These are phyloP conservation scores for Vanessa atalanta DNA, from an alignment of 1,140 invertebrate genomes.

Conservation along the genomic window DNA sequence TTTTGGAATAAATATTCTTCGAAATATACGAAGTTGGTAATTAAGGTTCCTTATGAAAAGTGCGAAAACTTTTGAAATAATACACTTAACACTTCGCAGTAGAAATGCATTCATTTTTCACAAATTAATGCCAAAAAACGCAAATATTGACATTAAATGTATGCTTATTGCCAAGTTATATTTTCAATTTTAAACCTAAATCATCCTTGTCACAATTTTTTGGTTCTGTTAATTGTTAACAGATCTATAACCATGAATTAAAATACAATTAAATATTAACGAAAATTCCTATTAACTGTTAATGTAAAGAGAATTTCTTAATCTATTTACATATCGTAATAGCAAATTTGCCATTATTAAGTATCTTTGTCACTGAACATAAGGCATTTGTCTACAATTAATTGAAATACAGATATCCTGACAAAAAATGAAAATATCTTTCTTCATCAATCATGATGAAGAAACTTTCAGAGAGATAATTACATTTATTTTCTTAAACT, in stretches of 20 bases:
- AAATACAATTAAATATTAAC: not conserved
- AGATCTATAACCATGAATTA: not conserved
- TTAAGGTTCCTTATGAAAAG: conserved; percentile 73
- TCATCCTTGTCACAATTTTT: not conserved
- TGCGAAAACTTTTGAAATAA: conserved; percentile 14
- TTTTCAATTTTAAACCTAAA: conserved; percentile 3
- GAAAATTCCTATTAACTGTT: too few species aligned
- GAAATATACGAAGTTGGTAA: conserved; percentile 70
- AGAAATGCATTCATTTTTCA: not conserved
- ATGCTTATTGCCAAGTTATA: conserved; percentile 8
- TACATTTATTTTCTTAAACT: too few species aligned
- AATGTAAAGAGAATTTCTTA: too few species aligned
- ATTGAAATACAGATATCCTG: too few species aligned
- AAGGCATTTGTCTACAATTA: too few species aligned
- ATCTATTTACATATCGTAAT: too few species aligned
- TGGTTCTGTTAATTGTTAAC: not conserved
- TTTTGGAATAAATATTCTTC: conserved; percentile 79
- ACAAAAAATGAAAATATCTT: too few species aligned
- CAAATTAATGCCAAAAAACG: not conserved
- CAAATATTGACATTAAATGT: conserved; percentile 13
- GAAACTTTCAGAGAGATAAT: too few species aligned
- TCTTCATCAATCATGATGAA: too few species aligned
- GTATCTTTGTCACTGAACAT: too few species aligned
- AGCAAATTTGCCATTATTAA: too few species aligned
- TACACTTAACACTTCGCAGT: not conserved